A percentile compares a stretch with the other conserved stretches of the same genome.
phyloP scores from a whole-genome alignment of 2,888 invertebrate species.

The Lordiphosa fenestrarum region DNA sequence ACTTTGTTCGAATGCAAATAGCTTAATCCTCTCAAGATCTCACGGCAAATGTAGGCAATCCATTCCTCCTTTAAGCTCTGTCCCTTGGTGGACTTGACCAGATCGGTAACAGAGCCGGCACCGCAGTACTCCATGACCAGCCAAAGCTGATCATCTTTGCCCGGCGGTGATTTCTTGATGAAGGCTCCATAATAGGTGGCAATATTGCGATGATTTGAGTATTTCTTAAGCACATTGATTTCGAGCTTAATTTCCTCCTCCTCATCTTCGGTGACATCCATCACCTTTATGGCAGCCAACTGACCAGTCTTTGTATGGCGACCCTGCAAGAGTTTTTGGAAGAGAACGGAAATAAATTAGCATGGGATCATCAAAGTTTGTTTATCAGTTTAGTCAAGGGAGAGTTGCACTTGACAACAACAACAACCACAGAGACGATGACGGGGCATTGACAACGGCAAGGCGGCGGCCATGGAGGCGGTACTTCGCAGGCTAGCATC shows the following conservation, averaged over 20 bases:
- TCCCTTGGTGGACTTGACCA: slow-evolving; percentile 99
- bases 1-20: slow-evolving; percentile 99
- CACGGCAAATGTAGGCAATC: slow-evolving; percentile 99
- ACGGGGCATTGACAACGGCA: slow-evolving; percentile 23
- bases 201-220: slow-evolving; percentile 99
- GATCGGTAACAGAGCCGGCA: slow-evolving; percentile 98
- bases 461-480: slow-evolving; percentile 25
- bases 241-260: slow-evolving; percentile 99
- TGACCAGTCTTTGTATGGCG: slow-evolving; percentile 99
- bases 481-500: slow-evolving; percentile 12
- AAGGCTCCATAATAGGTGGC: slow-evolving; percentile 99
- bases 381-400: slow-evolving; percentile 36
- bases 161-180: slow-evolving; percentile 98
- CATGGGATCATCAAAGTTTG: slow-evolving; percentile 11
- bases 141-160: slow-evolving; percentile 99
- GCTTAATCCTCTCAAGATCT: slow-evolving; percentile 96
- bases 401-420: slow-evolving; percentile 26
- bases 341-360: slow-evolving; percentile 13
- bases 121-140: slow-evolving; percentile 99
- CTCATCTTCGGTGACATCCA: slow-evolving; percentile 99
- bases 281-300: slow-evolving; percentile 99
- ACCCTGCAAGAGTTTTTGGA: slow-evolving; percentile 84
- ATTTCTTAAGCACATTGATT: slow-evolving; percentile 99
- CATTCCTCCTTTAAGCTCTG: slow-evolving; percentile 99
- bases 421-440: slow-evolving; percentile 17